Base-by-base conservation (phyloP, 2,888 invertebrate species). In the Erynnis tages region DNA sequence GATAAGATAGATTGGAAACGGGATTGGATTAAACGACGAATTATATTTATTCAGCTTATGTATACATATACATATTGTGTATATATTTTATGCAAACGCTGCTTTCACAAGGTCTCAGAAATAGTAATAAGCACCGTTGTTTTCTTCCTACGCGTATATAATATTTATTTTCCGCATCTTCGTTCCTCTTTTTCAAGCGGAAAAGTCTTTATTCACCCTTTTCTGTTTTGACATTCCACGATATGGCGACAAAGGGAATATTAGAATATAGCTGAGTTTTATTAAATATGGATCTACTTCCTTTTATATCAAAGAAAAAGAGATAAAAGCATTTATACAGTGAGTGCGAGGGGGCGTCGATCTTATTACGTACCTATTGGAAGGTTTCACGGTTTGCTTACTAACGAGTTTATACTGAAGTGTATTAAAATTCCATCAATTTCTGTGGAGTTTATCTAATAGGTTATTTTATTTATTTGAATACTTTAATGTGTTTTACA, bases 121-220 rank as follows among this genome's bases (percentile, higher is more conserved):
- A n/a, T n/a, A n/a, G n/a, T n/a, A n/a, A n/a, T n/a, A n/a, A n/a
- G n/a, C n/a, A n/a, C n/a, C n/a, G n/a, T n/a, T n/a, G n/a, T n/a
- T n/a, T n/a, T n/a, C 6, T 7, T 6, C 6, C 25, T 6, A 25
- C 8, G 4, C 8, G 4, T 25, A 7, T 4, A 2, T 30, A 11
- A 30, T 13, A 11, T 32, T n/a, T 5, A 7, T 5, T 32, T 34
- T n/a, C n/a, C n/a, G n/a, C n/a, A n/a, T n/a, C n/a, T n/a, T 16
- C n/a, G 7, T 16, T 14, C 3, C 16, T n/a, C 34, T 16, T 34
- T 30, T 38, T 37, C 17, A 21, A 48, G 17, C 10, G 29, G 21
- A 48, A 38, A 38, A 14, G 13, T 35, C n/a, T 23, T 14, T 32
- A 23, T 45, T 13, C 10, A 48, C 38, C 67, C 67, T 72, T 41